These are phyloP conservation scores for Chlamydotis undulata DNA, from an alignment of 2,113 vertebrate genomes.

Conservation along the genomic window DNA sequence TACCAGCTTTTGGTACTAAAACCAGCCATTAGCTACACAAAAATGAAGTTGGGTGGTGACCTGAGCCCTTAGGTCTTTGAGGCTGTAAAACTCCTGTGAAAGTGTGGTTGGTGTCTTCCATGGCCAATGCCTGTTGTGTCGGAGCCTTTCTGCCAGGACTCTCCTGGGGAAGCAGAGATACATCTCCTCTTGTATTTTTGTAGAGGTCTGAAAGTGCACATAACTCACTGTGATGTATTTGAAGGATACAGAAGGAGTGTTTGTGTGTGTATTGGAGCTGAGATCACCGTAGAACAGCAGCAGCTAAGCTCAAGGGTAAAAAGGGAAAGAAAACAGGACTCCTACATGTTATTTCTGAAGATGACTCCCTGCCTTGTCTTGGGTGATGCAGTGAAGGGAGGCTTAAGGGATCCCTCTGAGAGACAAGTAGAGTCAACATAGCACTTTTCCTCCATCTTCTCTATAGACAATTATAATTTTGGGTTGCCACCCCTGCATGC, in stretches of 20 bases:
- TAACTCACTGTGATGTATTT: neutral
- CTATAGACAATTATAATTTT: neutral
- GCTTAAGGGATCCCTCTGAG: neutral
- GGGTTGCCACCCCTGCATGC: neutral
- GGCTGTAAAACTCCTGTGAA: neutral
- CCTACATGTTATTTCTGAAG: rapidly evolving
- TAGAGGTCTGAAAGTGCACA: neutral
- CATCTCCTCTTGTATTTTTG: neutral
- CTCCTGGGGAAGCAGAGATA: neutral
- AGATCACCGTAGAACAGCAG: neutral
- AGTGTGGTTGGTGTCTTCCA: neutral
- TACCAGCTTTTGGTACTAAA: neutral
- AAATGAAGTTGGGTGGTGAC: neutral
- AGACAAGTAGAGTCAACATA: neutral
- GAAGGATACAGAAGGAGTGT: neutral
- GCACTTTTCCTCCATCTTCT: neutral
- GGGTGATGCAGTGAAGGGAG: neutral
- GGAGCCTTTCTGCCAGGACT: neutral
- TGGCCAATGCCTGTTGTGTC: rapidly evolving
- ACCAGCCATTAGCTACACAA: neutral
- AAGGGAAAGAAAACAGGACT: neutral
- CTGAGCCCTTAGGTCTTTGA: neutral
- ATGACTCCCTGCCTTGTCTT: neutral
- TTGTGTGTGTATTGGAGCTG: neutral
- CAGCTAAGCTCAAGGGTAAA: neutral